phyloP scores from a whole-genome alignment of 92 coral and sea anemone species.

The Bergia puertoricense region DNA sequence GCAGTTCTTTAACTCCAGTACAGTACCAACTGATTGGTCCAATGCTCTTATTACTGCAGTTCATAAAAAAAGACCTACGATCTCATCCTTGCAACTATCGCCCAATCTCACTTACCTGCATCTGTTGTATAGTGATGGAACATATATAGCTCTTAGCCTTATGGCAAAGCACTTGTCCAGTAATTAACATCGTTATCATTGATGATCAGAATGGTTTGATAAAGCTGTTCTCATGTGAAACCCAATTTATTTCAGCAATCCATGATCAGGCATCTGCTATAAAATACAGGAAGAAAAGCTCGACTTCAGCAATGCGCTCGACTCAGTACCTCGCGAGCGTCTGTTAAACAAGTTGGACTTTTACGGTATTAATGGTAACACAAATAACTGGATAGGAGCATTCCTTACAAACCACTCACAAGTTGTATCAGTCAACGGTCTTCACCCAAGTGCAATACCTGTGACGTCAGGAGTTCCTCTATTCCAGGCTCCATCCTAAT shows the following conservation, averaged over 20 bases:
- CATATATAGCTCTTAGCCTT: not conserved
- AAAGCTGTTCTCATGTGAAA: constrained; percentile 22
- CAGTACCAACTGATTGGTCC: not conserved
- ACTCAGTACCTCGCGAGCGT: constrained; percentile 64
- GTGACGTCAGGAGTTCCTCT: too few species aligned
- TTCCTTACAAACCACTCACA: constrained; percentile 42
- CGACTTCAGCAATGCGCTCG: constrained; percentile 66
- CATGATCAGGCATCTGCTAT: constrained; percentile 64
- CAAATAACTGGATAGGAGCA: constrained; percentile 50
- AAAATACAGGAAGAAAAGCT: constrained; percentile 41
- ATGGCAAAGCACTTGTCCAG: not conserved
- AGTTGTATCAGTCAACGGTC: constrained; percentile 13
- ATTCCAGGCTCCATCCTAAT: too few species aligned
- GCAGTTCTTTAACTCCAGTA: not conserved
- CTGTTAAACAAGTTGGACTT: constrained; percentile 43
- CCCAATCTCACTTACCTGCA: not conserved
- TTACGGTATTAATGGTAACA: constrained; percentile 50
- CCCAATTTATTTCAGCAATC: constrained; percentile 47
- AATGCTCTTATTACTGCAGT: not conserved
- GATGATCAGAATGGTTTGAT: constrained; percentile 45
- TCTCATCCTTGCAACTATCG: not conserved
- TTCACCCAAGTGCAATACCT: too few species aligned
- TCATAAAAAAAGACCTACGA: not conserved
- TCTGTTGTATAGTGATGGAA: not conserved
- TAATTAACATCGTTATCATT: constrained; percentile 18